These are phyloP conservation scores for Bungarus multicinctus DNA, from an alignment of 2,113 vertebrate species.

Conservation along the genomic window DNA sequence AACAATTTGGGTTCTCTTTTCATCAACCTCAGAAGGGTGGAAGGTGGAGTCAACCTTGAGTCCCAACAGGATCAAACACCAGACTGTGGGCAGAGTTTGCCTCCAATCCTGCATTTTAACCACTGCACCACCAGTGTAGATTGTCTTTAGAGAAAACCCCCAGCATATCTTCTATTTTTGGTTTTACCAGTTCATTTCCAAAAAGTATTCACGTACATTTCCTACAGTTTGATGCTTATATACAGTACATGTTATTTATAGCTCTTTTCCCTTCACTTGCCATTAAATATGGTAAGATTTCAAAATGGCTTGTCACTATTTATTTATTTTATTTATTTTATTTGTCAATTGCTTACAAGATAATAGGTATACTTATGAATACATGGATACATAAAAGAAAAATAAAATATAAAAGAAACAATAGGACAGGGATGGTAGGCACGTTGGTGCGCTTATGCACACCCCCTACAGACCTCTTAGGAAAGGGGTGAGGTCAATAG, in stretches of 20 bases:
- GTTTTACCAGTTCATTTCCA: background rate
- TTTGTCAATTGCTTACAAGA: no score
- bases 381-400: no score
- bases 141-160: background rate
- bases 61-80: background rate
- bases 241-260: background rate
- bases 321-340: no score
- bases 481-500: no score
- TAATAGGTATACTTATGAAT: no score
- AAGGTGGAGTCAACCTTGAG: background rate
- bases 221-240: background rate
- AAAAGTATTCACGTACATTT: background rate
- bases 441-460: no score
- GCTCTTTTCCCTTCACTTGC: background rate
- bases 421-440: no score
- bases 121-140: background rate
- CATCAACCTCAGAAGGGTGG: background rate
- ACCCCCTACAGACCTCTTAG: no score
- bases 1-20: background rate
- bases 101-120: background rate
- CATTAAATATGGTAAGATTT: background rate
- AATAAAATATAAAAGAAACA: no score
- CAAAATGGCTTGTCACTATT: background rate
- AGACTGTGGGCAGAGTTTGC: background rate
- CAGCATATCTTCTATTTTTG: background rate